Conservation (phyloP, 2,113 vertebrate genomes). For the Tapirus terrestris region DNA sequence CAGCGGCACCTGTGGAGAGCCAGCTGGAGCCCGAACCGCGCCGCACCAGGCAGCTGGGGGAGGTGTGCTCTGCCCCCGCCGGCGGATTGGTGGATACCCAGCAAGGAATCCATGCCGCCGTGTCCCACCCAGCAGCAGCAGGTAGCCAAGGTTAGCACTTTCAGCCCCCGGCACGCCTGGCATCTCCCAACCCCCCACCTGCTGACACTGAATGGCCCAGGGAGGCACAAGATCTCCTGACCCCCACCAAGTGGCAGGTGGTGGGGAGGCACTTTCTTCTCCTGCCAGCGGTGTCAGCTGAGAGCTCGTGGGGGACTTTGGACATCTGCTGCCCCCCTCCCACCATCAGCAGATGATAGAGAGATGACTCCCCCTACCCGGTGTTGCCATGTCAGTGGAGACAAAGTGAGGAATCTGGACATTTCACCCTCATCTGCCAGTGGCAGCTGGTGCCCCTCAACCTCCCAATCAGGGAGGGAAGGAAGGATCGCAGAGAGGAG, state of each 20-base stretch:
- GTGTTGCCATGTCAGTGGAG: conserved; percentile 54
- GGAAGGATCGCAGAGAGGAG: conserved; percentile 25
- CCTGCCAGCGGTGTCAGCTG: background rate
- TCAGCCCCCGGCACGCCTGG: background rate
- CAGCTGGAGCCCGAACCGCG: background rate
- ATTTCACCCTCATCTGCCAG: conserved; percentile 47
- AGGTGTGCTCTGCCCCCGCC: background rate
- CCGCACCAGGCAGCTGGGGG: background rate
- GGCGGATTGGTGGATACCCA: background rate
- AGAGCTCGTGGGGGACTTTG: background rate
- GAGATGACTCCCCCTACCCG: background rate
- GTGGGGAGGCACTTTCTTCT: conserved; percentile 13
- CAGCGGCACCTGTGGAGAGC: background rate
- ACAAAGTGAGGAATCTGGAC: conserved; percentile 25
- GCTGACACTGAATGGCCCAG: background rate
- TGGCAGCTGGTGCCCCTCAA: conserved; percentile 54
- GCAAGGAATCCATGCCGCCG: background rate
- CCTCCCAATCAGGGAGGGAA: conserved; percentile 37
- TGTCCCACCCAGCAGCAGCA: background rate
- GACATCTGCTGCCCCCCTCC: conserved; percentile 37
- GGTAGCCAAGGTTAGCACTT: background rate
- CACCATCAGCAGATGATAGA: conserved; percentile 38
- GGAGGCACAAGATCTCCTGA: background rate
- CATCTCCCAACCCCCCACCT: background rate
- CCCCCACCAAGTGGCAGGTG: background rate